These are phyloP conservation scores for Neodon shergylaensis DNA, from an alignment of 2,113 vertebrate genomes.

Conservation along the genomic window DNA sequence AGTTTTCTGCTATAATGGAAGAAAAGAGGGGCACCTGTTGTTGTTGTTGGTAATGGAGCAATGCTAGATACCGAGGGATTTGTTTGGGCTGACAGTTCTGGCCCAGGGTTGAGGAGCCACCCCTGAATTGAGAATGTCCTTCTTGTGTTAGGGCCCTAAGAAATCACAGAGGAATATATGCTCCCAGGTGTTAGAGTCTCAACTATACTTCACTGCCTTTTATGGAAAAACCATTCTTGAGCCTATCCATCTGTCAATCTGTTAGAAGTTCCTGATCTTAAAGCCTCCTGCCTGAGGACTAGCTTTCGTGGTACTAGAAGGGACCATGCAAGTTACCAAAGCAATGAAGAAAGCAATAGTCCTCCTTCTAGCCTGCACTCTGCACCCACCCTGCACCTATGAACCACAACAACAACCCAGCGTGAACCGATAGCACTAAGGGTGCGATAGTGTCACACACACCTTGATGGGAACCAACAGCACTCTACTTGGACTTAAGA, in stretches of 20 bases:
- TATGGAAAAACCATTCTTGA: background rate
- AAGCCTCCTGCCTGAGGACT: background rate
- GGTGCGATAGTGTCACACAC: background rate
- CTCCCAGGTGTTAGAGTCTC: background rate
- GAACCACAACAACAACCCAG: background rate
- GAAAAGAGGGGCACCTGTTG: background rate
- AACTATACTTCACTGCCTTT: background rate
- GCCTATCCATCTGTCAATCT: background rate
- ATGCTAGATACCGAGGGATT: background rate
- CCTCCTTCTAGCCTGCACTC: too few relatives aligned
- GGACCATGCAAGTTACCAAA: background rate
- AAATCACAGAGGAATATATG: too few relatives aligned
- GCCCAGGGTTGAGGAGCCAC: background rate
- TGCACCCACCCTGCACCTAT: too few relatives aligned
- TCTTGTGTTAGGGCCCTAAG: background rate
- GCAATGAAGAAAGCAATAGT: background rate
- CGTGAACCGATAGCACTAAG: background rate
- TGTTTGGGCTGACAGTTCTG: too few relatives aligned
- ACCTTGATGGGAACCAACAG: background rate
- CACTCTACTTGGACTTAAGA: background rate
- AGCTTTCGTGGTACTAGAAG: background rate
- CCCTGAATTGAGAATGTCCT: background rate
- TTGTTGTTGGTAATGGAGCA: background rate
- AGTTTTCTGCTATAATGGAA: background rate
- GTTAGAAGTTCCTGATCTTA: background rate